Evolutionary conservation across 1,140 invertebrate species (phyloP), one percentile per base, ranked within the genome.

Genomic region (Drosophila elegans): DNA sequence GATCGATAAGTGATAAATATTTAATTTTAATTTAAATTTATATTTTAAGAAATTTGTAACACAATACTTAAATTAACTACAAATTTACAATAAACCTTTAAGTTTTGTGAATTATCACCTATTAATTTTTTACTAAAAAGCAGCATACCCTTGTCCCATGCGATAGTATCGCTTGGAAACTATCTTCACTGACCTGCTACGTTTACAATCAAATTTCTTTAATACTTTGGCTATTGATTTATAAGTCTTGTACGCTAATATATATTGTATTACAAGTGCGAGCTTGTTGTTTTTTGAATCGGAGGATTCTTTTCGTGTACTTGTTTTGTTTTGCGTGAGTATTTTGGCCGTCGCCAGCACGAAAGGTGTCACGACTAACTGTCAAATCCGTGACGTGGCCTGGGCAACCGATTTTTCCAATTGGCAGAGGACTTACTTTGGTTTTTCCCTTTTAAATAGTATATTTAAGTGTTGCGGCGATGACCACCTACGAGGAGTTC

Each of bases 401-500:
- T 64, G 74, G 29, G 52, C 66, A 57, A 88, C 67, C 80, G 85
- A 89, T 90, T 89, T 84, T 89, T 89, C 83, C 83, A 88, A 83
- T 88, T 68, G 82, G 84, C 55, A 76, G 51, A 56, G 38, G 52
- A 61, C 27, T 53, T 34, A 11, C 25, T 34, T 67, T 67, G 39
- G 16, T 39, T 75, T 39, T 16, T 63, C 27, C 25, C 12, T 27
- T 48, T 46, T 67, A 21, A 51, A 41, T 42, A 54, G 62, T 42
- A 52, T 75, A 75, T 57, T 57, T 64, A 64, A 76, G 51, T 48
- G 73, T 60, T 61, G 27, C 29, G 64, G 93, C 92, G 72, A 97
- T 97, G 96, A 95, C 96, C 61, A 97, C 97, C 9, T 98, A 98
- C 92, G 97, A 98, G 92, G 97, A 99, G 93, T 99, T 98, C 93